Evolutionary conservation across 2,888 invertebrate species (phyloP), one percentile per base, ranked within the genome.

Genomic region (Caenorhabditis drosophilae): DNA sequence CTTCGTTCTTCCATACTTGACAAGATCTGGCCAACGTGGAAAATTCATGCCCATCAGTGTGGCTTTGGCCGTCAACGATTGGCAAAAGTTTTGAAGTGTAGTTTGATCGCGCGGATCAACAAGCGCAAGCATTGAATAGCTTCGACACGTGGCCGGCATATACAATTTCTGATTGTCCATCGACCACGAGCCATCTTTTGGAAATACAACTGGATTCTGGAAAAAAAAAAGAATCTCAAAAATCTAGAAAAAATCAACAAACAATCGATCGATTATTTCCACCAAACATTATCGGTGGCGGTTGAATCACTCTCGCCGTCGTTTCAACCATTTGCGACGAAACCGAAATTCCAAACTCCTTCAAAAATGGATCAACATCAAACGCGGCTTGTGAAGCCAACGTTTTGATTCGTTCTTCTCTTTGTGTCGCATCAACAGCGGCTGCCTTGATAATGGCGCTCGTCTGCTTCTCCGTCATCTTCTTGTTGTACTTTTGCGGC

Each of bases 401-500:
- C 16, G 68, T 56, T 42, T 47, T 55, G 64, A 81, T 82, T 35
- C 70, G 57, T 27, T 64, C 57, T 53, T 79, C 75, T n/a, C 81
- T 62, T 55, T 72, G 76, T 25, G 67, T 67, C 2, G 81, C 81
- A 40, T 79, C 79, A 11, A 74, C 73, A 11, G 81, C 81, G 7
- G 80, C 74, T 12, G 76, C 74, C 79, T 76, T 64, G 45, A 78
- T 78, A 66, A 77, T 75, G 38, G 73, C 62, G 36, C 67, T 59
- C 11, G 77, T 77, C 55, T 80, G 80, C 50, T 72, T 71, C 58
- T 80, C 80, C 36, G 73, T 74, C 57, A 80, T 72, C 61, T 78
- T 77, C 66, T 76, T 74, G 58, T 70, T 75, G 71, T 71, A 75
- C 69, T 80, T 80, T 53, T 78, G 77, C n/a, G 77, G 79, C 1